These are phyloP conservation scores for Shargacucullia verbasci DNA, from an alignment of 2,888 invertebrate species.

Conservation along the genomic window DNA sequence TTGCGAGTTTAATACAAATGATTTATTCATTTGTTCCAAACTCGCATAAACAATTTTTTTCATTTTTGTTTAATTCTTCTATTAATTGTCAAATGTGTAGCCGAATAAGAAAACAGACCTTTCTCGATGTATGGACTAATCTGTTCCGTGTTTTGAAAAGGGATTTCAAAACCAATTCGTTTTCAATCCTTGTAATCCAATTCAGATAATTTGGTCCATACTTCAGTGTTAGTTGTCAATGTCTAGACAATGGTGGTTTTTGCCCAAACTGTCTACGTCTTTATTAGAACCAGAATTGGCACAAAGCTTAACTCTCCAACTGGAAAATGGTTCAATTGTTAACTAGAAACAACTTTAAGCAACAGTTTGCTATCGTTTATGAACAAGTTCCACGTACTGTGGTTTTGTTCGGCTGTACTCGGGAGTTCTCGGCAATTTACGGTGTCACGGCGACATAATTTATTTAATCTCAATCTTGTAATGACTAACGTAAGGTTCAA, in stretches of 20 bases:
- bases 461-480: conserved; percentile 3
- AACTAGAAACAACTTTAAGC: conserved; percentile 56
- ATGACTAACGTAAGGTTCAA: conserved; percentile 14
- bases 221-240: background rate
- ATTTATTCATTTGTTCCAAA: too few species aligned
- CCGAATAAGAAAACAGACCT: too few species aligned
- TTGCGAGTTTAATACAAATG: too few species aligned
- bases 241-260: background rate
- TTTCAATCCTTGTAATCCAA: background rate
- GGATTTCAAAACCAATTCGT: too few species aligned
- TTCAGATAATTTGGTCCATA: background rate
- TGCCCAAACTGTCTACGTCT: background rate
- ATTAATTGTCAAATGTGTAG: too few species aligned
- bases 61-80: too few species aligned
- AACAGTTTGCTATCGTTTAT: conserved; percentile 57
- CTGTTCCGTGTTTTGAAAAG: too few species aligned
- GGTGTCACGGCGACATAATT: background rate
- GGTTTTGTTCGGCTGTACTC: conserved; percentile 40
- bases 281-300: conserved; percentile 15
- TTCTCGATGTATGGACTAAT: too few species aligned
- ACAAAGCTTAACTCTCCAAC: conserved; percentile 26
- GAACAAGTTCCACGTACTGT: conserved; percentile 52
- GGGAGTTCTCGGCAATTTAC: conserved; percentile 28
- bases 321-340: conserved; percentile 45
- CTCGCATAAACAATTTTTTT: too few species aligned